Evolutionary conservation across 2,888 invertebrate genomes (phyloP).

Genomic region (Drosophila ezoana): DNA sequence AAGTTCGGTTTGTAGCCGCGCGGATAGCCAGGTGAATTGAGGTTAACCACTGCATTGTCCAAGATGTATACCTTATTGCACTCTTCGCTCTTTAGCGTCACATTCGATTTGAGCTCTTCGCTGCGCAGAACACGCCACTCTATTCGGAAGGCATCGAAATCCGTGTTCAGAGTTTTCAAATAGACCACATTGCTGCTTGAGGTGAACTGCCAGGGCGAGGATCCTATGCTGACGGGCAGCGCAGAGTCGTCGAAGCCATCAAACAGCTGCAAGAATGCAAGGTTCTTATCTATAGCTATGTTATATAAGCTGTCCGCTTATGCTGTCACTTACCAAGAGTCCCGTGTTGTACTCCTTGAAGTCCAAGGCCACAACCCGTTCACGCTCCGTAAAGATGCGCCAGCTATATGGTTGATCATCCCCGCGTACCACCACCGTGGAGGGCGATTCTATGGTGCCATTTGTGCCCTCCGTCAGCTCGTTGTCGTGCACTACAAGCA

Average conservation of each 20-base stretch:
- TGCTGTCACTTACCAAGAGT: constrained; percentile 63
- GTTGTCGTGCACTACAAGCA: constrained; percentile 72
- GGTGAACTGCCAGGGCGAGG: constrained; percentile 83
- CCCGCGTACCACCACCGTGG: constrained; percentile 53
- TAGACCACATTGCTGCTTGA: constrained; percentile 89
- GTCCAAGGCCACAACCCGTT: constrained; percentile 57
- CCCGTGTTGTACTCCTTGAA: constrained; percentile 80
- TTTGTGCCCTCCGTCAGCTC: constrained; percentile 67
- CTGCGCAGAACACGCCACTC: constrained; percentile 76
- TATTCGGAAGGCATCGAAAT: constrained; percentile 73
- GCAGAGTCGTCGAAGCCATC: constrained; percentile 91
- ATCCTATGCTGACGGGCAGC: constrained; percentile 76
- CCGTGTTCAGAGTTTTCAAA: constrained; percentile 83
- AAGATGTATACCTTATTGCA: constrained; percentile 56
- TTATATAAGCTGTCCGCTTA: too few species aligned
- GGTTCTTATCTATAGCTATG: background rate
- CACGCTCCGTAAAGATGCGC: constrained; percentile 74
- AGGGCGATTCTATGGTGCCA: constrained; percentile 80
- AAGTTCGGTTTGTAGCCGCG: constrained; percentile 87
- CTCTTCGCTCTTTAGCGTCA: constrained; percentile 21
- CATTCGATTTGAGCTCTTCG: constrained; percentile 41
- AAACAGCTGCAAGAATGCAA: constrained; percentile 86
- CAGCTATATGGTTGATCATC: constrained; percentile 77
- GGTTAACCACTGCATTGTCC: constrained; percentile 35
- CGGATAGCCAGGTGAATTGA: constrained; percentile 92